These are phyloP conservation scores for Drosophila truncata DNA, from an alignment of 1,140 invertebrate genomes.

Conservation along the genomic window DNA sequence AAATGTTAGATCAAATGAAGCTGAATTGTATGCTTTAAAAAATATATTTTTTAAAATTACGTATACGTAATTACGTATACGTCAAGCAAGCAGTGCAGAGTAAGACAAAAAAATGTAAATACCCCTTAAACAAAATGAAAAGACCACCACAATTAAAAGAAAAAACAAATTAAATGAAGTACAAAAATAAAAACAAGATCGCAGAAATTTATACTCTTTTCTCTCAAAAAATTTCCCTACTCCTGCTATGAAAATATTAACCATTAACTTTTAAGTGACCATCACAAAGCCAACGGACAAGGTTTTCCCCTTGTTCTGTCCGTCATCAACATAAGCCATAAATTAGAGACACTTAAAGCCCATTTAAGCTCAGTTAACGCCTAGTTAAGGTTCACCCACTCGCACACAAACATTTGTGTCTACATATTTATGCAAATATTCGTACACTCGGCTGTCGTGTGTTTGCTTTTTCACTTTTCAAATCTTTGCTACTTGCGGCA, in stretches of 20 bases:
- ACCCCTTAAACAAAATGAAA: no score
- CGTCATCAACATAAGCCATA: slow-evolving; percentile 55
- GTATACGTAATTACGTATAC: background rate
- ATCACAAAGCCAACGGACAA: background rate
- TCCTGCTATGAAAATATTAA: background rate
- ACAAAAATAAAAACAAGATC: background rate
- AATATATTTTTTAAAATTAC: background rate
- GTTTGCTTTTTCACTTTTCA: slow-evolving; percentile 56
- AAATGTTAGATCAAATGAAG: background rate
- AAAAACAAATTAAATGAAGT: no score
- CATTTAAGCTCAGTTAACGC: slow-evolving; percentile 67
- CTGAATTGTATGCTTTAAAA: slow-evolving; percentile 7
- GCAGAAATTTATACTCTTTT: background rate
- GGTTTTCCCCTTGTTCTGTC: slow-evolving; percentile 11
- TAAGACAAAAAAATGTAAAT: background rate
- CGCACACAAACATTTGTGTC: slow-evolving; percentile 2
- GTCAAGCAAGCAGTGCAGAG: background rate
- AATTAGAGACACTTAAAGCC: slow-evolving; percentile 56
- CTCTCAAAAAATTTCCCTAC: no score
- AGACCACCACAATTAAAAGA: no score
- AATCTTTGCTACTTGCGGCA: slow-evolving; percentile 60
- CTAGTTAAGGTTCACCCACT: slow-evolving; percentile 49
- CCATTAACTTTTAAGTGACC: slow-evolving; percentile 11
- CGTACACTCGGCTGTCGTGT: slow-evolving; percentile 7
- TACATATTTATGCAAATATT: slow-evolving; percentile 11